Conservation (phyloP, 2,888 invertebrate species). For the Agrypnus murinus region DNA sequence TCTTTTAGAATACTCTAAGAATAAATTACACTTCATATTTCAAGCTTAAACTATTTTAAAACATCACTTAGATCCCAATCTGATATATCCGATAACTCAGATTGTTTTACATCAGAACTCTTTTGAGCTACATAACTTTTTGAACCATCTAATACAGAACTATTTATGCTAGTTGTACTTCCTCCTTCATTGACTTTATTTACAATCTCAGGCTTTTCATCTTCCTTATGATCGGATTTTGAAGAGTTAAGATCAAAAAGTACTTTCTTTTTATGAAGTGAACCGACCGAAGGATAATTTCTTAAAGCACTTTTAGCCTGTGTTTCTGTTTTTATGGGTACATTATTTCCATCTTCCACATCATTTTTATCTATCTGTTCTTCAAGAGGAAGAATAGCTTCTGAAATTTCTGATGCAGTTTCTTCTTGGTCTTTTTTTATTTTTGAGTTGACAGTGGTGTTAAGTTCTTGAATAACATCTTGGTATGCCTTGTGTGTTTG, state of each 20-base stretch:
- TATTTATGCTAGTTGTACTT: slow-evolving; percentile 55
- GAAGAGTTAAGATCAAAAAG: slow-evolving; percentile 57
- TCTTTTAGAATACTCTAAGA: no score
- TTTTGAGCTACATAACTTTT: slow-evolving; percentile 14
- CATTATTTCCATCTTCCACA: neutral
- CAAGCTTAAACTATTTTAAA: slow-evolving; percentile 33
- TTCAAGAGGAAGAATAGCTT: neutral
- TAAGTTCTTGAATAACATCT: slow-evolving; percentile 42
- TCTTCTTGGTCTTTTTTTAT: neutral
- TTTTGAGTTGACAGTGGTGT: slow-evolving; percentile 25
- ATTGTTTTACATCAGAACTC: slow-evolving; percentile 27
- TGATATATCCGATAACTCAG: slow-evolving; percentile 52
- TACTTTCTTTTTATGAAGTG: slow-evolving; percentile 60
- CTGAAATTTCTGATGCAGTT: slow-evolving; percentile 3
- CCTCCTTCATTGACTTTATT: slow-evolving; percentile 42
- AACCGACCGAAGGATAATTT: slow-evolving; percentile 46
- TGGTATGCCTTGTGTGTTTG: slow-evolving; percentile 30
- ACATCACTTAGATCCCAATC: slow-evolving; percentile 61
- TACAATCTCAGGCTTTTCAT: neutral
- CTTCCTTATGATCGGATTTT: slow-evolving; percentile 15
- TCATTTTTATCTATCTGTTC: neutral
- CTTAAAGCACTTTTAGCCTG: slow-evolving; percentile 52
- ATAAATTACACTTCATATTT: no score
- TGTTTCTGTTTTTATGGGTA: slow-evolving; percentile 13
- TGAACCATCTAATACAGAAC: slow-evolving; percentile 55